Evolutionary conservation across 1,140 invertebrate genomes (phyloP).

Genomic region (Rhynchophorus ferrugineus): DNA sequence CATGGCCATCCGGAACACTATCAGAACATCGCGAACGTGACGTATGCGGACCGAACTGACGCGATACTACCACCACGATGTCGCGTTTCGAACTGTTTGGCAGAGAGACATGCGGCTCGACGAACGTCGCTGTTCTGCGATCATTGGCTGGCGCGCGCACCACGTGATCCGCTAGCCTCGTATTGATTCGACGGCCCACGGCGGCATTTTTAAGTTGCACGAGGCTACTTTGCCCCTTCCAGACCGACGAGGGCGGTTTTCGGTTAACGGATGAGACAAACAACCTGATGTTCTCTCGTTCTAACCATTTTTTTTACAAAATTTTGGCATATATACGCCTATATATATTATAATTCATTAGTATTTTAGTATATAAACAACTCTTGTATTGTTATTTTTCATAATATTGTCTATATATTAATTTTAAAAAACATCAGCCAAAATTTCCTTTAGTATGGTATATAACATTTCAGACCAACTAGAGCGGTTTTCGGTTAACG

Average conservation of each 20-base stretch:
- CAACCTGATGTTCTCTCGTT: too few relatives aligned
- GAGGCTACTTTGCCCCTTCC: slow-evolving; percentile 37
- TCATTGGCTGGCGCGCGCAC: slow-evolving; percentile 42
- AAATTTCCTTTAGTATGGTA: too few relatives aligned
- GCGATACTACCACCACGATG: slow-evolving; percentile 38
- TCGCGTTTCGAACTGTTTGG: slow-evolving; percentile 30
- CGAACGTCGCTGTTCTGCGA: slow-evolving; percentile 21
- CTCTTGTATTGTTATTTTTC: too few relatives aligned
- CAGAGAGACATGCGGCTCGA: background rate
- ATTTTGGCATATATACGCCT: background rate
- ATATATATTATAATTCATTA: too few relatives aligned
- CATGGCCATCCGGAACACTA: slow-evolving; percentile 29
- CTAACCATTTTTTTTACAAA: slow-evolving; percentile 11
- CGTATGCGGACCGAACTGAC: slow-evolving; percentile 30
- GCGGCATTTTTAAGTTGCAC: slow-evolving; percentile 69
- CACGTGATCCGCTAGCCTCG: slow-evolving; percentile 51
- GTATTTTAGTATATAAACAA: too few relatives aligned
- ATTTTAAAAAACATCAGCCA: too few relatives aligned
- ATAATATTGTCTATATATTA: too few relatives aligned
- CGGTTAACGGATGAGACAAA: slow-evolving; percentile 5
- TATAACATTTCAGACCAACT: slow-evolving; percentile 12
- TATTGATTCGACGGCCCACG: slow-evolving; percentile 66
- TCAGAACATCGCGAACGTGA: slow-evolving; percentile 19
- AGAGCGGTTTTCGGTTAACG: slow-evolving; percentile 15
- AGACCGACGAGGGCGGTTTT: slow-evolving; percentile 16